These are phyloP conservation scores for Ostrea edulis DNA, from an alignment of 1,140 invertebrate species.

Conservation along the genomic window DNA sequence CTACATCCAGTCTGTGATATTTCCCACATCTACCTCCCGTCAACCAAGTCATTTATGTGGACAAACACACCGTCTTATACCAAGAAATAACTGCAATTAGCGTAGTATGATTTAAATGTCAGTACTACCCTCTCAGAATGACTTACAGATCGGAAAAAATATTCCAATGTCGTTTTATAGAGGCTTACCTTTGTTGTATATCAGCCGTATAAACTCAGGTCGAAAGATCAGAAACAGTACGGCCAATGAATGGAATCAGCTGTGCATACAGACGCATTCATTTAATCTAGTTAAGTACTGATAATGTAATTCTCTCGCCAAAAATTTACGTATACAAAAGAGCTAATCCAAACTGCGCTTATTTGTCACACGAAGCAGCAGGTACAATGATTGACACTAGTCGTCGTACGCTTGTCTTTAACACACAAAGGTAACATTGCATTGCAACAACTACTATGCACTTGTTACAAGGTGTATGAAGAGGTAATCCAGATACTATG, in stretches of 20 bases:
- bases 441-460: not conserved
- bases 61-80: not conserved
- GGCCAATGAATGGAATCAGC: constrained; percentile 17
- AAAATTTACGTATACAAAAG: constrained; percentile 3
- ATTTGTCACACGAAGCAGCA: not conserved
- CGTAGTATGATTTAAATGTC: not conserved
- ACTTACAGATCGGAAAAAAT: not conserved
- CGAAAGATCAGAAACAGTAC: not conserved
- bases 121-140: not conserved
- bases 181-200: not conserved
- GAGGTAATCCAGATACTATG: no score
- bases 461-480: no score
- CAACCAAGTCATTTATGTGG: constrained; percentile 2
- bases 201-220: not conserved
- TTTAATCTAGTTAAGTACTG: constrained; percentile 21
- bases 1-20: constrained; percentile 18
- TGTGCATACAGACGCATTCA: constrained; percentile 13
- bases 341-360: not conserved
- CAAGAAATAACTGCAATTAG: not conserved
- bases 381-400: not conserved
- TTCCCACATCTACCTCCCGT: not conserved
- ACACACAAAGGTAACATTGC: not conserved
- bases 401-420: not conserved
- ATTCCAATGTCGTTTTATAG: not conserved
- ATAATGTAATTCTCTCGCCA: not conserved